Evolutionary conservation across 2,888 invertebrate genomes (phyloP).

Genomic region (Clanis bilineata): DNA sequence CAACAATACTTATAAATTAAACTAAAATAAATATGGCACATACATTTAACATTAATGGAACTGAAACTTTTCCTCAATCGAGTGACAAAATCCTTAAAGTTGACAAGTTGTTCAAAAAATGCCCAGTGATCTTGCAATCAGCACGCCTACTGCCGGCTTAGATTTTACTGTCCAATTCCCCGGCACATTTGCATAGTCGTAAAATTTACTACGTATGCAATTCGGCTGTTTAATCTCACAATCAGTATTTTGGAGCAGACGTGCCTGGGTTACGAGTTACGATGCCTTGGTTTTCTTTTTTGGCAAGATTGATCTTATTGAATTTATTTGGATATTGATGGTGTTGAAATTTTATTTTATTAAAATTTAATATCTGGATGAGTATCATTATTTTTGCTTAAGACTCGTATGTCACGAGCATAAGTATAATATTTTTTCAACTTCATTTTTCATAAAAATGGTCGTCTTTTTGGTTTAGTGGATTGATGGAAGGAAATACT

Average conservation of each 20-base stretch:
- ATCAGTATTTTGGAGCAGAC: conserved; percentile 45
- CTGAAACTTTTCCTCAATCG: not conserved
- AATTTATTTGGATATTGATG: not conserved
- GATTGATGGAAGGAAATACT: no score
- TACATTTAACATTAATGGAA: not conserved
- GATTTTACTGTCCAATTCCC: conserved; percentile 67
- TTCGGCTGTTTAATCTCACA: conserved; percentile 63
- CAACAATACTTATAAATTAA: no score
- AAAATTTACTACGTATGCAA: conserved; percentile 78
- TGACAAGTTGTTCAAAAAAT: conserved; percentile 1
- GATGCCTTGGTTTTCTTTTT: conserved; percentile 5
- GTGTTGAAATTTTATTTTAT: no score
- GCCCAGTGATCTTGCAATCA: conserved; percentile 22
- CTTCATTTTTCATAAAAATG: no score
- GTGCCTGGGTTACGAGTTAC: conserved; percentile 13
- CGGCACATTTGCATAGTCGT: conserved; percentile 77
- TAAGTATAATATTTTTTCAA: no score
- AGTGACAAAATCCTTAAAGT: not conserved
- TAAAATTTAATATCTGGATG: no score
- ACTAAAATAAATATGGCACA: no score
- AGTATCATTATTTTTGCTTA: no score
- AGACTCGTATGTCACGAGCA: no score
- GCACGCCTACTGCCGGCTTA: conserved; percentile 59
- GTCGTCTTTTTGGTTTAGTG: no score
- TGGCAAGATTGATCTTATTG: not conserved